Percentiles rank a stretch among this genome's conserved stretches.
Evolutionary conservation across 2,797 vertebrate genomes (phyloP).

Genomic region (Megalops cyprinoides): DNA sequence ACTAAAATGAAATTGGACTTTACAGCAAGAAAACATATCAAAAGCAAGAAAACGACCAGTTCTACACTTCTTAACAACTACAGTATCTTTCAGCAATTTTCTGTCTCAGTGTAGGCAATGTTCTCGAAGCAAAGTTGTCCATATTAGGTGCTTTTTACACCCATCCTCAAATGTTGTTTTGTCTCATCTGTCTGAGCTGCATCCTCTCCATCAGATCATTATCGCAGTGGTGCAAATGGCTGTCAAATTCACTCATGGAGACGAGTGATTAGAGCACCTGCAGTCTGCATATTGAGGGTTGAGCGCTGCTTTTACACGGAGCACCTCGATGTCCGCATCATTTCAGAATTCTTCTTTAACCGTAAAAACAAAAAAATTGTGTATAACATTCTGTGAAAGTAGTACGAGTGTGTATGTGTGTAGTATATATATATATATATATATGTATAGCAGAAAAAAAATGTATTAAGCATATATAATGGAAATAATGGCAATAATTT

Average conservation of each 20-base stretch:
- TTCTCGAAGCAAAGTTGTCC: not conserved
- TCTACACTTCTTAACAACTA: not conserved
- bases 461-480: too few species aligned
- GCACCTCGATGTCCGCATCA: not conserved
- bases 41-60: slow-evolving; percentile 2
- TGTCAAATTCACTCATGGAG: slow-evolving; percentile 43
- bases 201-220: slow-evolving; percentile 53
- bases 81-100: not conserved
- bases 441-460: too few species aligned
- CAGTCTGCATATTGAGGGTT: slow-evolving; percentile 36
- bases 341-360: not conserved
- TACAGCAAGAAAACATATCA: not conserved
- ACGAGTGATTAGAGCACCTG: slow-evolving; percentile 59
- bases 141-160: slow-evolving; percentile 50
- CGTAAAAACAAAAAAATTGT: not conserved
- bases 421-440: not conserved
- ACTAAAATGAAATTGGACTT: not conserved
- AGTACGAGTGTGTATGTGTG: too few species aligned
- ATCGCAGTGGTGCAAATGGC: slow-evolving; percentile 58
- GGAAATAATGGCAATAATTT: too few species aligned
- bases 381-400: not conserved
- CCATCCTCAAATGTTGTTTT: slow-evolving; percentile 49
- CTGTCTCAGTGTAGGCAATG: slow-evolving; percentile 16
- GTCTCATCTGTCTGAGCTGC: slow-evolving; percentile 52
- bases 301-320: not conserved